phyloP scores from a whole-genome alignment of 2,888 invertebrate genomes.

The Sicus ferrugineus region DNA sequence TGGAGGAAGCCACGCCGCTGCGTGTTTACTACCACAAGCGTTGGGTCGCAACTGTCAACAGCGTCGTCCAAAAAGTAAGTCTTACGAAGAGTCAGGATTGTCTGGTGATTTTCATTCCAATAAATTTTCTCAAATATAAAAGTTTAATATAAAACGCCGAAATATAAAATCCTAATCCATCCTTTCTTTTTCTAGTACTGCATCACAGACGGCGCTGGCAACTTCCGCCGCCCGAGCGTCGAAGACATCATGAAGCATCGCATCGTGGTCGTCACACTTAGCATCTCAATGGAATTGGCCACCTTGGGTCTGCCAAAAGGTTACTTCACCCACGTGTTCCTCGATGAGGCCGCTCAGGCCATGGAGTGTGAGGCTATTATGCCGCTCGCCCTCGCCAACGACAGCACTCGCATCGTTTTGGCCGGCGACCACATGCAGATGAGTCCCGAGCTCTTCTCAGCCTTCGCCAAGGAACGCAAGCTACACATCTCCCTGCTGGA shows the following conservation, averaged over 20 bases:
- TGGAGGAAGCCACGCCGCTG: slow-evolving; percentile 74
- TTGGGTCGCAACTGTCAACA: slow-evolving; percentile 80
- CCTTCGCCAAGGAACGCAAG: slow-evolving; percentile 74
- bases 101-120: neutral
- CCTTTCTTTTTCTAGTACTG: slow-evolving; percentile 70
- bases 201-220: slow-evolving; percentile 71
- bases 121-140: neutral
- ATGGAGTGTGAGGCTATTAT: slow-evolving; percentile 86
- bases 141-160: too few species aligned
- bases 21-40: slow-evolving; percentile 82
- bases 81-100: too few species aligned
- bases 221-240: slow-evolving; percentile 74
- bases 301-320: slow-evolving; percentile 74
- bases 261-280: slow-evolving; percentile 81
- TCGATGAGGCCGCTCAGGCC: slow-evolving; percentile 88
- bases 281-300: slow-evolving; percentile 78
- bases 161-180: neutral
- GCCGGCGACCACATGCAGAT: slow-evolving; percentile 89
- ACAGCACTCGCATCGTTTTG: slow-evolving; percentile 77
- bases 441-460: slow-evolving; percentile 82
- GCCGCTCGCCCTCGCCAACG: slow-evolving; percentile 77
- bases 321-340: slow-evolving; percentile 77
- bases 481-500: slow-evolving; percentile 79
- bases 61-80: slow-evolving; percentile 71
- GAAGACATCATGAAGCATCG: slow-evolving; percentile 76